phyloP scores from a whole-genome alignment of 1,140 invertebrate genomes.

The Eumaeus atala region DNA sequence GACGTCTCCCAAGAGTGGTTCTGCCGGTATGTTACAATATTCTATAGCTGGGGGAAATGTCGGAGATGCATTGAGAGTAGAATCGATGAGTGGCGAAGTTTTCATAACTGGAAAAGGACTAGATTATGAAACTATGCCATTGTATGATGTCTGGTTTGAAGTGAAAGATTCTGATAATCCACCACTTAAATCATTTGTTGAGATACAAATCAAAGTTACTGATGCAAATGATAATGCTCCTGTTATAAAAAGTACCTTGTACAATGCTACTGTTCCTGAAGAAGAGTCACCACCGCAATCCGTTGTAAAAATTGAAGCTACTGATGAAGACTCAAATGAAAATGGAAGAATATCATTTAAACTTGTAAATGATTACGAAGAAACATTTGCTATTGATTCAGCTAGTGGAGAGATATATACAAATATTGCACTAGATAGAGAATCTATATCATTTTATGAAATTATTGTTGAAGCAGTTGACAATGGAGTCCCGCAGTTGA shows the following conservation, averaged over 20 bases:
- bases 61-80: slow-evolving; percentile 87
- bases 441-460: slow-evolving; percentile 88
- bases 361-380: slow-evolving; percentile 83
- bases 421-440: slow-evolving; percentile 89
- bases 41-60: slow-evolving; percentile 94
- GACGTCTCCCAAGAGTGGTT: slow-evolving; percentile 82
- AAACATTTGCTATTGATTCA: slow-evolving; percentile 86
- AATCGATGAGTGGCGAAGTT: slow-evolving; percentile 85
- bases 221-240: slow-evolving; percentile 95
- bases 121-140: slow-evolving; percentile 89
- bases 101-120: slow-evolving; percentile 84
- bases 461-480: slow-evolving; percentile 91
- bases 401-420: slow-evolving; percentile 90
- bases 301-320: slow-evolving; percentile 86
- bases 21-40: slow-evolving; percentile 81
- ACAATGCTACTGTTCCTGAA: slow-evolving; percentile 89
- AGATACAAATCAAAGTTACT: slow-evolving; percentile 88
- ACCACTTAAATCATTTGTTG: slow-evolving; percentile 82
- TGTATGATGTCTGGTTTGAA: slow-evolving; percentile 95
- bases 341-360: slow-evolving; percentile 90
- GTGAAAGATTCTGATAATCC: slow-evolving; percentile 89
- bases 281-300: slow-evolving; percentile 87
- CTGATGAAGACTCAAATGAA: slow-evolving; percentile 89
- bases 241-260: slow-evolving; percentile 84
- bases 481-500: slow-evolving; percentile 86